Evolutionary conservation across 1,140 invertebrate species (phyloP).

Genomic region (Aporrectodea caliginosa): DNA sequence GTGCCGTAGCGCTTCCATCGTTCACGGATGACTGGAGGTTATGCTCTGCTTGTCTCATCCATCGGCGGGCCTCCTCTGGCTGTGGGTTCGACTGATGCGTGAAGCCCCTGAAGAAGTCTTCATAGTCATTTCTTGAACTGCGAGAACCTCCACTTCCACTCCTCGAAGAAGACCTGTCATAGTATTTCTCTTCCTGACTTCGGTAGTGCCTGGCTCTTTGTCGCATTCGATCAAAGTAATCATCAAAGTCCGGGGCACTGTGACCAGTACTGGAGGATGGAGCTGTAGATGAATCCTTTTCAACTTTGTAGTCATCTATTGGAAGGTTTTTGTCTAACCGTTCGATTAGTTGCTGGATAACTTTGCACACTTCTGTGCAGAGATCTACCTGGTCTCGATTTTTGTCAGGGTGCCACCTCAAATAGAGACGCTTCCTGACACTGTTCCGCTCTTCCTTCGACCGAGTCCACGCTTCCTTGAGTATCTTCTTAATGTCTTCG

Average conservation of each 20-base stretch:
- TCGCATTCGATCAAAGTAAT: not conserved
- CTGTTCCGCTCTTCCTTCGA: slow-evolving; percentile 29
- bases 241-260: not conserved
- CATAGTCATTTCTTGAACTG: not conserved
- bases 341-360: slow-evolving; percentile 34
- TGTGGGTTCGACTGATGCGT: slow-evolving; percentile 27
- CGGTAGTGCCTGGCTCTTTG: not conserved
- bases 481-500: slow-evolving; percentile 34
- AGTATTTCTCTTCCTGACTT: not conserved
- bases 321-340: slow-evolving; percentile 13
- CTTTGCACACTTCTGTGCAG: slow-evolving; percentile 40
- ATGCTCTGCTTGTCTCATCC: slow-evolving; percentile 36
- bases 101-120: not conserved
- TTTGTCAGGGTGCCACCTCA: slow-evolving; percentile 36
- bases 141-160: not conserved
- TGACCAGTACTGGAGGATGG: not conserved
- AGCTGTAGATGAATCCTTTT: not conserved
- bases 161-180: not conserved
- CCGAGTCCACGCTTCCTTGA: slow-evolving; percentile 37
- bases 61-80: slow-evolving; percentile 34
- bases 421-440: slow-evolving; percentile 23
- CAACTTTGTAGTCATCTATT: not conserved
- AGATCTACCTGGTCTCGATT: slow-evolving; percentile 37
- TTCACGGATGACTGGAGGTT: slow-evolving; percentile 35
- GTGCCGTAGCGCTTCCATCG: slow-evolving; percentile 15